phyloP scores from a whole-genome alignment of 2,113 vertebrate species.

The Turnix velox region DNA sequence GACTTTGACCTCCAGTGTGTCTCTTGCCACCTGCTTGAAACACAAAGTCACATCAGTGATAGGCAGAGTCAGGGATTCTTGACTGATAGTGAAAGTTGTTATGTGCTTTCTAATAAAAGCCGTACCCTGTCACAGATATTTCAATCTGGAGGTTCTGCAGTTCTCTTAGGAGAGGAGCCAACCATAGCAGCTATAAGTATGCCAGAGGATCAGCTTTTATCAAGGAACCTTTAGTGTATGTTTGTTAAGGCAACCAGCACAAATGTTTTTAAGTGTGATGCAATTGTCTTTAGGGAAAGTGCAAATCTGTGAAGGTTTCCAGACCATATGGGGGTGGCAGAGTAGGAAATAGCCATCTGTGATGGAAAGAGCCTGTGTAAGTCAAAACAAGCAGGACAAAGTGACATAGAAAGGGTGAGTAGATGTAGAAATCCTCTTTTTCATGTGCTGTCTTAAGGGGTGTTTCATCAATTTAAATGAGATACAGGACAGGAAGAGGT shows the following conservation, averaged over 20 bases:
- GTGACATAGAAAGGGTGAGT: neutral
- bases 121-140: neutral
- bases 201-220: neutral
- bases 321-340: neutral
- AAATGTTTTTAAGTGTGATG: neutral
- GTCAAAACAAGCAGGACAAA: neutral
- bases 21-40: neutral
- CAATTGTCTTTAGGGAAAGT: neutral
- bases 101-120: neutral
- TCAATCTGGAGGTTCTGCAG: neutral
- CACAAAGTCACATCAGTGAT: neutral
- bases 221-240: neutral
- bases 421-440: neutral
- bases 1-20: neutral
- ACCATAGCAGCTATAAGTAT: neutral
- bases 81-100: neutral
- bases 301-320: neutral
- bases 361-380: neutral
- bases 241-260: conserved; percentile 15
- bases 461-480: neutral
- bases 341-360: neutral
- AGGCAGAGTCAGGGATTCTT: neutral
- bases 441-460: neutral
- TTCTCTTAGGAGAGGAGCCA: neutral
- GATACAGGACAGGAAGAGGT: too few species aligned